These are phyloP conservation scores for Columba livia DNA, from an alignment of 2,113 vertebrate species.

Conservation along the genomic window DNA sequence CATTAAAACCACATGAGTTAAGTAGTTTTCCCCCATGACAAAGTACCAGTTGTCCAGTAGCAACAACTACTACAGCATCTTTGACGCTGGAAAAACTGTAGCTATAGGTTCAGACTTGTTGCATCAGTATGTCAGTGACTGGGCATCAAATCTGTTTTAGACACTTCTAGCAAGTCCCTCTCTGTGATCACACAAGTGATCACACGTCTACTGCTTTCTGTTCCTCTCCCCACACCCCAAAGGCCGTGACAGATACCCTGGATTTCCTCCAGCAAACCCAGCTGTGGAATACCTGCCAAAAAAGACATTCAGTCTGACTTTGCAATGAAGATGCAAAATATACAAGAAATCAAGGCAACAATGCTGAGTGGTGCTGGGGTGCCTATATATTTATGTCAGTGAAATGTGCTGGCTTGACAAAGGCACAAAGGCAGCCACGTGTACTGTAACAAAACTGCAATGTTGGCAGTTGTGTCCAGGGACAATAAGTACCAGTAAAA, in stretches of 20 bases:
- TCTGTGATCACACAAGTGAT: not conserved
- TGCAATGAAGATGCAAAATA: not conserved
- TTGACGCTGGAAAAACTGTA: not conserved
- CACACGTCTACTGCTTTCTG: not conserved
- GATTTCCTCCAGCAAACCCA: not conserved
- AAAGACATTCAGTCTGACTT: not conserved
- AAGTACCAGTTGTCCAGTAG: not conserved
- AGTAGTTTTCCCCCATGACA: not conserved
- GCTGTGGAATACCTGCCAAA: not conserved
- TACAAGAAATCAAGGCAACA: not conserved
- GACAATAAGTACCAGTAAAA: not conserved
- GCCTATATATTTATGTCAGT: not conserved
- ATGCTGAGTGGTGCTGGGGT: not conserved
- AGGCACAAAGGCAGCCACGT: not conserved
- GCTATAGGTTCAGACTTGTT: not conserved
- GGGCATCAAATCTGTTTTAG: not conserved
- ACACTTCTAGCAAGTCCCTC: not conserved
- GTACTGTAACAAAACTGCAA: not conserved
- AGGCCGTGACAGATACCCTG: not conserved
- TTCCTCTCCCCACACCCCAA: rapidly evolving
- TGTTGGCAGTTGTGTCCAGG: not conserved
- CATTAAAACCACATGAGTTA: not conserved
- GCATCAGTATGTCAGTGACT: not conserved
- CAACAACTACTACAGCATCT: not conserved
- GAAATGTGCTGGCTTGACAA: constrained; percentile 37